Percentiles rank a stretch among this genome's conserved stretches.
phyloP scores from a whole-genome alignment of 1,140 invertebrate species.

The Linepithema humile region DNA sequence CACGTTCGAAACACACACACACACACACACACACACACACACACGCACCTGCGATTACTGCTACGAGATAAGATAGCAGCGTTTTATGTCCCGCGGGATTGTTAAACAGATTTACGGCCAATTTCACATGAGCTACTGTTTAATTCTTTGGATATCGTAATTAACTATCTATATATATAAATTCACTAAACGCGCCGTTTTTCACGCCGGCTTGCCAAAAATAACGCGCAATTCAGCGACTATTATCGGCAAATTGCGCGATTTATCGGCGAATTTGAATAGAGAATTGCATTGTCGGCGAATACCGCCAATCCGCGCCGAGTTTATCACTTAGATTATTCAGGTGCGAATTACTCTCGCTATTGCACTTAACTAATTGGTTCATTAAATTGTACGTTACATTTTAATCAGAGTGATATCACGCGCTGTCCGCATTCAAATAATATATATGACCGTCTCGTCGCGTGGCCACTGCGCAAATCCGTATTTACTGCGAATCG shows the following conservation, averaged over 20 bases:
- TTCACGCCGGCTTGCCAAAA: neutral
- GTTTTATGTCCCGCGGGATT: neutral
- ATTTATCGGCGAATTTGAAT: constrained; percentile 38
- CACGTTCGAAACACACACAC: too few relatives aligned
- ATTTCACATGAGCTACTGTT: neutral
- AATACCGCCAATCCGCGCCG: neutral
- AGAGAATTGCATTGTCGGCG: neutral
- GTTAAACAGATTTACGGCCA: neutral
- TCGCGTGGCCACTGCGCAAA: neutral
- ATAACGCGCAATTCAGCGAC: neutral
- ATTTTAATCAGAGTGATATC: constrained; percentile 41
- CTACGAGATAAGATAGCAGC: neutral
- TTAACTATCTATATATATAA: neutral
- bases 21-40: too few relatives aligned
- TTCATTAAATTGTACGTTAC: constrained; percentile 45
- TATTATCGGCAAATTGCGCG: neutral
- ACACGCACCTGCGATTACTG: neutral
- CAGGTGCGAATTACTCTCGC: constrained; percentile 43
- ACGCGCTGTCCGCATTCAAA: constrained; percentile 15
- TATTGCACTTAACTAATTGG: constrained; percentile 51
- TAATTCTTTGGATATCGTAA: neutral
- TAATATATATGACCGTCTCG: constrained; percentile 8
- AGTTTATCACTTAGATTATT: constrained; percentile 44
- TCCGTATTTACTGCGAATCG: constrained; percentile 48
- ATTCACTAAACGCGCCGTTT: too few relatives aligned